Conservation (phyloP, 1,140 invertebrate species). For the Paraescarpia echinospica region DNA sequence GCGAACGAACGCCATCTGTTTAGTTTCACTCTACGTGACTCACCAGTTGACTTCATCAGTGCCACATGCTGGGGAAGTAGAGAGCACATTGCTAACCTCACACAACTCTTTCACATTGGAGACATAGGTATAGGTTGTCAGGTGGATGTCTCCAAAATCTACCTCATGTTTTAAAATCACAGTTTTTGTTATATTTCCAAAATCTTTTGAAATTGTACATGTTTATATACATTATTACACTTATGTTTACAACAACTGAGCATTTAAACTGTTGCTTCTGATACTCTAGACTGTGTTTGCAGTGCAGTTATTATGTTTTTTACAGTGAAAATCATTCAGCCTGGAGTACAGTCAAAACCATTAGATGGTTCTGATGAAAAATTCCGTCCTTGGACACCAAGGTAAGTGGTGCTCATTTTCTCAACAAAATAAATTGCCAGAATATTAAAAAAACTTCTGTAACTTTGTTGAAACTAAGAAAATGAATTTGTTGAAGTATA, state of each 20-base stretch:
- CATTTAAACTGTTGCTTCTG: neutral
- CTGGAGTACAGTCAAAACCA: slow-evolving; percentile 45
- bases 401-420: slow-evolving; percentile 34
- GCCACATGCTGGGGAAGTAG: slow-evolving; percentile 50
- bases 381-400: slow-evolving; percentile 48
- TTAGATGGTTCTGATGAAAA: slow-evolving; percentile 48
- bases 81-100: slow-evolving; percentile 36
- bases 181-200: no score
- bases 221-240: neutral
- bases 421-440: neutral
- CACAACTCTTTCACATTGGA: slow-evolving; percentile 40
- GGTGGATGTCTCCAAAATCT: neutral
- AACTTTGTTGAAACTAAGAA: no score
- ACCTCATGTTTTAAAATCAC: no score
- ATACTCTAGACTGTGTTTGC: neutral
- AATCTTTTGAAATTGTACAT: neutral
- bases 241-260: neutral
- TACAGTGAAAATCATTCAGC: slow-evolving; percentile 47
- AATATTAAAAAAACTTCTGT: no score
- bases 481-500: no score
- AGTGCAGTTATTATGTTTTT: slow-evolving; percentile 17
- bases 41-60: slow-evolving; percentile 42
- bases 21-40: slow-evolving; percentile 47
- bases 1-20: slow-evolving; percentile 44
- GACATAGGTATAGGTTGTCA: slow-evolving; percentile 46